Percentiles rank a stretch among this genome's conserved stretches.
phyloP scores from a whole-genome alignment of 2,888 invertebrate species.

The Oxycera nigricornis region DNA sequence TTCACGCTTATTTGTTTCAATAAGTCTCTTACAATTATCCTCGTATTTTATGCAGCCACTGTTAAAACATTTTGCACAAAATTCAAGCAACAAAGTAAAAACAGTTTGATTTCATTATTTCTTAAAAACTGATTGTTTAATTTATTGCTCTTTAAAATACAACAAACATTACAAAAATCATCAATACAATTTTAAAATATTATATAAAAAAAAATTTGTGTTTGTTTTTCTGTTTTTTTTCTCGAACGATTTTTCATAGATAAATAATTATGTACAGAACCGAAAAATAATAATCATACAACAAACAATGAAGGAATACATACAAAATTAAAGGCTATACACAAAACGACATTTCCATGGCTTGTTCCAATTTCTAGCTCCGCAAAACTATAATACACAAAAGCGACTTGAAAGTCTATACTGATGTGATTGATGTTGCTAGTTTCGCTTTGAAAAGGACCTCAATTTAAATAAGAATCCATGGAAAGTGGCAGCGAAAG shows the following conservation, averaged over 20 bases:
- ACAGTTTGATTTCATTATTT: slow-evolving; percentile 6
- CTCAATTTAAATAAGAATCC: too few species aligned
- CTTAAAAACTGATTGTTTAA: slow-evolving; percentile 35
- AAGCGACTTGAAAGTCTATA: too few species aligned
- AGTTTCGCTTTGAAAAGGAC: too few species aligned
- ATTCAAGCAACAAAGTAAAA: background rate
- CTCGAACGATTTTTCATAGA: background rate
- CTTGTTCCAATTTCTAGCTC: too few species aligned
- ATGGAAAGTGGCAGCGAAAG: too few species aligned
- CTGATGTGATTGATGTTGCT: too few species aligned
- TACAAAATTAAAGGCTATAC: slow-evolving; percentile 32
- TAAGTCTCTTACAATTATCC: background rate
- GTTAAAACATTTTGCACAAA: background rate
- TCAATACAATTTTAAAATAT: slow-evolving; percentile 28
- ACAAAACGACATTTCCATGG: slow-evolving; percentile 19
- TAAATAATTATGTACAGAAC: slow-evolving; percentile 36
- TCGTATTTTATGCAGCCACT: background rate
- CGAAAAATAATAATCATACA: slow-evolving; percentile 17
- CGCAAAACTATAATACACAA: too few species aligned
- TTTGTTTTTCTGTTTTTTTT: slow-evolving; percentile 26
- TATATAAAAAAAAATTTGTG: slow-evolving; percentile 19
- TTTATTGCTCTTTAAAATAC: slow-evolving; percentile 35
- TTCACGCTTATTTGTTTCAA: too few species aligned
- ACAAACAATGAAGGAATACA: background rate
- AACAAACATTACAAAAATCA: slow-evolving; percentile 22